Base-by-base conservation (phyloP, 2,888 invertebrate species). In the Lomographa bimaculata region DNA sequence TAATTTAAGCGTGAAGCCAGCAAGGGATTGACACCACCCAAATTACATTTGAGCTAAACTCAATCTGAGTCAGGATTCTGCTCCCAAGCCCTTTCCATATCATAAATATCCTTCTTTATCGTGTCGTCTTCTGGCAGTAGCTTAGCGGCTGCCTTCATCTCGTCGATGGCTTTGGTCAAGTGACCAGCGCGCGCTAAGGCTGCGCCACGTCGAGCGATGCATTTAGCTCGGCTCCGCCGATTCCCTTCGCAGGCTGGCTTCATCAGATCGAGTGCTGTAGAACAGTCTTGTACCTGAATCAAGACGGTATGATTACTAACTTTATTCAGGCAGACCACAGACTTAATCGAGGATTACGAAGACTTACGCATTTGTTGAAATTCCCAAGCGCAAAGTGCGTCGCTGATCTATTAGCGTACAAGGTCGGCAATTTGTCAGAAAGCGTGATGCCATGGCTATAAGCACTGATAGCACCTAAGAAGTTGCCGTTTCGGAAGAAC, bases 341-440 rank as follows among this genome's bases (percentile, higher is more conserved):
- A n/a, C n/a, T n/a, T n/a, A n/a, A n/a, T n/a, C n/a, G n/a, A n/a
- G n/a, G n/a, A n/a, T n/a, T n/a, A n/a, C n/a, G n/a, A n/a, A n/a
- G n/a, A 76, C 83, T 74, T 64, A 89, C 89, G 50, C 93, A 92
- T 82, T 93, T 94, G 60, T 93, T 91, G 58, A 93, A 93, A 81
- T 96, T 96, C 24, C 92, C 93, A 47, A 93, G 64, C 7, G 92
- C 92, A 40, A 95, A 92, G 68, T 97, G 96, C n/a, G 95, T 94
- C 16, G 93, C 93, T 0, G 96, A 93, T 68, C 97, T 89, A 54
- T 94, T 95, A 0, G 94, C 91, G 70, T 92, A 96, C 27, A 96
- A 86, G 62, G 93, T 92, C 0, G 94, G 92, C 73, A 94, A 89
- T 59, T 94, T 93, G 32, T 93, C 91, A 18, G 93, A 93, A 8